A percentile compares a stretch with the other conserved stretches of the same genome.
These are phyloP conservation scores for Acholoe squamosa DNA, from an alignment of 2,888 invertebrate species.

Conservation along the genomic window DNA sequence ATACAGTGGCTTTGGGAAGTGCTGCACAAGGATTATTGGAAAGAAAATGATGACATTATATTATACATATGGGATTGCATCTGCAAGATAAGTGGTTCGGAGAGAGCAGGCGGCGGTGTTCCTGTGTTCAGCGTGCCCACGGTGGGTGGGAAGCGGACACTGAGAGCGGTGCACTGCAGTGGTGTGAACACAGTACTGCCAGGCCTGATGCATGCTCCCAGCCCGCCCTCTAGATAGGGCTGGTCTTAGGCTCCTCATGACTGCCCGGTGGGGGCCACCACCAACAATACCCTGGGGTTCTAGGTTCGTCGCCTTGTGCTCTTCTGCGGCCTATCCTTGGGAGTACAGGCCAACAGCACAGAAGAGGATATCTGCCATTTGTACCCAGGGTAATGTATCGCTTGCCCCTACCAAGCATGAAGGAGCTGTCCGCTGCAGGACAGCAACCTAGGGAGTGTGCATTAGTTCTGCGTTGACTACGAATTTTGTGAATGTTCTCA, in stretches of 20 bases:
- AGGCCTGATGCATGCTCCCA: slow-evolving; percentile 66
- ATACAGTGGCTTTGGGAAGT: slow-evolving; percentile 56
- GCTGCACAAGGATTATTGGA: slow-evolving; percentile 44
- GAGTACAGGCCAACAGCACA: slow-evolving; percentile 26
- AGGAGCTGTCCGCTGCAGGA: slow-evolving; percentile 60
- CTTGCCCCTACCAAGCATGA: slow-evolving; percentile 64
- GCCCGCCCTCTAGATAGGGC: slow-evolving; percentile 45
- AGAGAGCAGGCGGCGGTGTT: slow-evolving; percentile 44
- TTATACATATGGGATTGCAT: slow-evolving; percentile 41
- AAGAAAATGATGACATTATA: slow-evolving; percentile 48
- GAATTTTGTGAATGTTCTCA: slow-evolving; percentile 28
- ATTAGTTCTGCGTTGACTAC: slow-evolving; percentile 58
- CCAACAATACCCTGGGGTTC: slow-evolving; percentile 63
- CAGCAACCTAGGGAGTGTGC: slow-evolving; percentile 64
- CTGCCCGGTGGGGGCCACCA: slow-evolving; percentile 56
- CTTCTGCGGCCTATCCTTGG: background rate
- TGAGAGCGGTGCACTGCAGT: slow-evolving; percentile 45
- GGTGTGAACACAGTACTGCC: slow-evolving; percentile 61
- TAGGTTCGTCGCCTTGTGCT: slow-evolving; percentile 55
- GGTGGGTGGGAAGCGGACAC: slow-evolving; percentile 39
- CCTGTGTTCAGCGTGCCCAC: slow-evolving; percentile 34
- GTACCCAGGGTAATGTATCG: slow-evolving; percentile 63
- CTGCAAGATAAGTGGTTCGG: slow-evolving; percentile 41
- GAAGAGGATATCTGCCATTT: slow-evolving; percentile 53
- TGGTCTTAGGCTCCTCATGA: slow-evolving; percentile 47